Base-by-base conservation (phyloP, 2,888 invertebrate species). In the Hydrotaea cyrtoneurina region DNA sequence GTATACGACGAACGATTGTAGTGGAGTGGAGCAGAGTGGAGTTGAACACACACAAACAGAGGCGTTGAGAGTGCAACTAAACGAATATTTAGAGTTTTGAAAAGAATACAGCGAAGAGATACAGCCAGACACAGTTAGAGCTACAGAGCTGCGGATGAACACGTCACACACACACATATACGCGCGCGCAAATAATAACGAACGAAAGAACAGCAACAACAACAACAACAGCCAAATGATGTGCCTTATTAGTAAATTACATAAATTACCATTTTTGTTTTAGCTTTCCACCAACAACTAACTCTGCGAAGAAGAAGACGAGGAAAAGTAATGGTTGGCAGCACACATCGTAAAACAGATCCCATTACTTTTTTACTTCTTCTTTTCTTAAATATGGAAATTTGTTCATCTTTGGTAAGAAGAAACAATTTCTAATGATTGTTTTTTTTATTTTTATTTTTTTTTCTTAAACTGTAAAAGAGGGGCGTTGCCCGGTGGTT, bases 201-300 rank as follows among this genome's bases (percentile, higher is more conserved):
- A n/a, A 15, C n/a, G 11, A 43, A 43, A 3, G 50, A 50, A n/a
- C 15, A 43, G 4, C 43, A 43, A 11, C 2, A 17, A 53, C 55
- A 55, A 13, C 55, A 21, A 11, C 55, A 21, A 26, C n/a, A n/a
- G n/a, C n/a, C n/a, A n/a, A n/a, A n/a, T n/a, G 15, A 26, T 23
- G 26, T 2, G 59, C 26, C 59, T 59, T 59, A 59, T 59, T 59
- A 26, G 59, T 59, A 59, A 23, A 59, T 59, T 59, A 59, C 59
- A 26, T 10, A 59, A 59, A 59, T 59, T 59, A 59, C 19, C 19
- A 50, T 13, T 50, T 50, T 50, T 2, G 43, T 43, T 43, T 43
- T 43, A 43, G n/a, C n/a, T n/a, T 31, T 2, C 31, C 31, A 7
- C 31, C 26, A 59, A 23, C 59, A 59, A 59, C 21, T n/a, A 26